Base-by-base conservation (phyloP, 2,113 vertebrate genomes). In the Thymallus thymallus region DNA sequence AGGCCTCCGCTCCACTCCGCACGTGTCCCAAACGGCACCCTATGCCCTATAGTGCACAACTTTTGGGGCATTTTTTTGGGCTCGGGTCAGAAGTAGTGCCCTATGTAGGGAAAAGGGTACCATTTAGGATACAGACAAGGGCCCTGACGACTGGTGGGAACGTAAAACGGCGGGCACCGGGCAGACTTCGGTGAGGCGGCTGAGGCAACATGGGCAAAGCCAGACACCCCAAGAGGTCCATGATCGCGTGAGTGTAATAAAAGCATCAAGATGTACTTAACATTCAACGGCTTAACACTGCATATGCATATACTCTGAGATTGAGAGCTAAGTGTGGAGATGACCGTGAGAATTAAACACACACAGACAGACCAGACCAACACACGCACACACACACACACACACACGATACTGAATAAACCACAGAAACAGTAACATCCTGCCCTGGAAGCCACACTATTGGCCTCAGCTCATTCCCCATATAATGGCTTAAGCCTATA, bases 71-170 rank as follows among this genome's bases (percentile, higher is more conserved):
- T 32, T 32, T 32, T 32, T 6, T 0, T 4, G 30, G 30, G 35
- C 35, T 9, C 35, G 7, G 35, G 35, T 41, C 35, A 41, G 10
- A 41, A 41, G 35, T 41, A 41, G 35, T 41, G 35, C 35, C 10
- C 9, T 9, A 9, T 41, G 35, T 41, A 41, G 35, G 35, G 35
- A 41, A 41, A 41, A 2, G 35, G 35, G 35, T 41, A 9, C 35
- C 2, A 10, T 41, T 41, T 10, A 9, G 35, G 35, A 41, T 10
- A 9, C 35, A 41, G 35, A 10, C 35, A 9, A 41, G 35, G 9
- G 35, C 35, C 10, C 68, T 1, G 6, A 80, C 73, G 71, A 78
- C 83, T 86, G 82, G 78, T 85, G 88, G 81, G 90, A 91, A 82
- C 1, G 65, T 78, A 82, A 84, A 83, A 81, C 2, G 62, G 78